Base-by-base conservation (phyloP, 1,140 invertebrate genomes). In the Triops longicaudatus region DNA sequence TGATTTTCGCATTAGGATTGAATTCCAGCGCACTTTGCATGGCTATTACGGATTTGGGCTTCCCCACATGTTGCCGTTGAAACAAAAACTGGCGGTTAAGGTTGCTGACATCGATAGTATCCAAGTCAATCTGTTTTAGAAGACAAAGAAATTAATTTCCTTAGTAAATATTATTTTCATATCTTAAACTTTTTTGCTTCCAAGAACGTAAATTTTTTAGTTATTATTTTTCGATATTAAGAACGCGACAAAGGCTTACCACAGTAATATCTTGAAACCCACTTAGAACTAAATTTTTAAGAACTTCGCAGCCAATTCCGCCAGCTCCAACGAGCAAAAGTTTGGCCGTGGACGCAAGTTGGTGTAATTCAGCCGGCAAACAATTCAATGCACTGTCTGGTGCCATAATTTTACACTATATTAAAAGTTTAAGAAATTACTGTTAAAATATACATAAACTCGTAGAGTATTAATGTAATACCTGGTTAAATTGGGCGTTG, bases 71-170 rank as follows among this genome's bases (percentile, higher is more conserved):
- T 82, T 97, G 91, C 82, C 96, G 96, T 82, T 96, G 92, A 83
- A 99, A 99, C 3, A 99, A 84, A 86, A 99, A 99, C 84, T 99
- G 98, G 17, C 98, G 88, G 84, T 99, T 99, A 43, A 99, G 87
- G 84, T 99, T 99, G 84, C 95, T 98, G n/a, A 99, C 93, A 87
- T 99, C 98, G 83, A 99, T 99, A 3, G 96, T 99, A 83, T 99
- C 98, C 82, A 99, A 88, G 88, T 99, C 98, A 86, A 99, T 98
- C 97, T 98, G 89, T 78, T 78, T 81, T 80, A 79, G 4, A 80
- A 71, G 42, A 63, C 12, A 26, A 72, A 22, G 17, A 5, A 72
- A 44, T 37, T 37, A 37, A 37, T 37, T 37, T 37, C 31, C 50
- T 9, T 76, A 50, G 11, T 10, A 26, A 77, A 27, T 78, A 28